These are phyloP conservation scores for Paracentrotus lividus DNA, from an alignment of 53 echinoderm and acorn worm species.

Conservation along the genomic window DNA sequence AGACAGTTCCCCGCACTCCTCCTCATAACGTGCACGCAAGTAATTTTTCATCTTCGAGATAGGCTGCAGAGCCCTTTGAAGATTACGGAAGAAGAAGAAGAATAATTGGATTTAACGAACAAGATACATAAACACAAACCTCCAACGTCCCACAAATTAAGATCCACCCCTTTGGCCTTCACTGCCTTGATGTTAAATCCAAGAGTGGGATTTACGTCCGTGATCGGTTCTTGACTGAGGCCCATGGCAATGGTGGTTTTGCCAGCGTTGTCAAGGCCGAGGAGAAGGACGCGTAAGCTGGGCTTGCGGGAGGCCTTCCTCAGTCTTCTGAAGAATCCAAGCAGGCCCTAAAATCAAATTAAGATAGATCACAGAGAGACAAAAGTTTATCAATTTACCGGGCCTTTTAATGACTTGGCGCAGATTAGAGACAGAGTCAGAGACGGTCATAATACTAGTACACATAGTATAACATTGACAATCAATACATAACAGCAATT, in stretches of 20 bases:
- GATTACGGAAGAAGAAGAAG: neutral
- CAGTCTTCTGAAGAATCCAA: conserved; percentile 50
- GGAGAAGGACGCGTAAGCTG: conserved; percentile 80
- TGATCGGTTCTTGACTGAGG: conserved; percentile 84
- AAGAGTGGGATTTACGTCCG: conserved; percentile 86
- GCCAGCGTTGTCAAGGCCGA: conserved; percentile 96
- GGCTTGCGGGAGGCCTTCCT: neutral
- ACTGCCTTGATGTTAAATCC: conserved; percentile 97
- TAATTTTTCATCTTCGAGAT: too few relatives aligned
- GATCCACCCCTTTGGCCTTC: conserved; percentile 73
- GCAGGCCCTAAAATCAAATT: conserved; percentile 59
- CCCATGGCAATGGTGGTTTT: conserved; percentile 96
- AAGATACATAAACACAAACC: conserved; percentile 78
- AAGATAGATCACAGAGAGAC: neutral
- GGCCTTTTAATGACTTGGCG: too few relatives aligned
- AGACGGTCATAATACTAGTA: too few relatives aligned
- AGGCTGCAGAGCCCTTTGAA: too few relatives aligned
- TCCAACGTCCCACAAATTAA: conserved; percentile 98
- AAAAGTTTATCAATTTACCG: too few relatives aligned
- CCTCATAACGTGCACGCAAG: too few relatives aligned
- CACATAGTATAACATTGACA: too few relatives aligned
- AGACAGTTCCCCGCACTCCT: too few relatives aligned
- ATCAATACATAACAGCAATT: too few relatives aligned
- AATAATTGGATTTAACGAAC: neutral
- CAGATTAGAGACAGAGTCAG: too few relatives aligned